Conservation (phyloP, 2,113 vertebrate species). For the Ammospiza nelsoni region DNA sequence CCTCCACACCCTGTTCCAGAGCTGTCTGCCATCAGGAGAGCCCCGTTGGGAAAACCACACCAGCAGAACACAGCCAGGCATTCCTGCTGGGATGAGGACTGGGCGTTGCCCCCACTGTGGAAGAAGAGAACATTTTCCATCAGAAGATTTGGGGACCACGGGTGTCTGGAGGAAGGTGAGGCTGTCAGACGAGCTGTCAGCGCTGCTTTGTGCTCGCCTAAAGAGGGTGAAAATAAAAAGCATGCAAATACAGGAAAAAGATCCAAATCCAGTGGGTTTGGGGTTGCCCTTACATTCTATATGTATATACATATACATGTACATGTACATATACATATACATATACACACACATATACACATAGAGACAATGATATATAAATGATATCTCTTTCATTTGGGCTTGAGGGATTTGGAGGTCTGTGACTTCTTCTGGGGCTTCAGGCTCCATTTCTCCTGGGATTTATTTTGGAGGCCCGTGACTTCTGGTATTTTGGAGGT, state of each 20-base stretch:
- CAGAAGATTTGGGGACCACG: background rate
- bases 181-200: background rate
- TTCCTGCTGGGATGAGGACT: background rate
- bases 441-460: too few species aligned
- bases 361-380: background rate
- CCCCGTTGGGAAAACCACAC: background rate
- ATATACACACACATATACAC: too few species aligned
- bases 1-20: fast-evolving
- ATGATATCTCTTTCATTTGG: background rate
- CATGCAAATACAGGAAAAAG: background rate
- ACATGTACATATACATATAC: too few species aligned
- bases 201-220: background rate
- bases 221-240: background rate
- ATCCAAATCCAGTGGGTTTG: background rate
- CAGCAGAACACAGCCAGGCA: fast-evolving
- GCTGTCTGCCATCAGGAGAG: background rate
- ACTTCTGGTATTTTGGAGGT: background rate
- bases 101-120: fast-evolving
- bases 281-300: background rate
- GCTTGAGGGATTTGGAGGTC: background rate
- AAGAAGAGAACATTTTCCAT: background rate
- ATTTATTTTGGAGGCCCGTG: background rate
- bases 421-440: background rate
- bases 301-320: fast-evolving
- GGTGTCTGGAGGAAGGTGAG: background rate